Conservation (phyloP, 2,113 vertebrate genomes). For the Poecile atricapillus region DNA sequence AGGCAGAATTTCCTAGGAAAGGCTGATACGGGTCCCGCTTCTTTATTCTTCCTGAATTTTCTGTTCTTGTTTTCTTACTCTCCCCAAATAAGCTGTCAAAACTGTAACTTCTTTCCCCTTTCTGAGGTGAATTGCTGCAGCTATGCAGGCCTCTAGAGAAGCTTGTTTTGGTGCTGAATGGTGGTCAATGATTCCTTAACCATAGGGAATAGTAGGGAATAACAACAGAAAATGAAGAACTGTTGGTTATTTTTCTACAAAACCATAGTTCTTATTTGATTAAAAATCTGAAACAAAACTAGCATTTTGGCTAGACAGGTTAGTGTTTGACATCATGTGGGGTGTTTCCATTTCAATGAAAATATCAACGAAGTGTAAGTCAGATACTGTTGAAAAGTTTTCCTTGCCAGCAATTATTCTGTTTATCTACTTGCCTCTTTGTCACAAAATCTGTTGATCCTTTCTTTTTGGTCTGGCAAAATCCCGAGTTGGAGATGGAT, state of each 20-base stretch:
- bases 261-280: not conserved
- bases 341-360: not conserved
- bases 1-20: not conserved
- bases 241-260: not conserved
- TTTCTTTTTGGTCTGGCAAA: not conserved
- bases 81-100: not conserved
- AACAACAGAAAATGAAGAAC: not conserved
- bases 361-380: not conserved
- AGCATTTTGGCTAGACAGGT: not conserved
- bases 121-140: not conserved
- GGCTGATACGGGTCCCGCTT: not conserved
- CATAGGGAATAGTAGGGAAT: not conserved
- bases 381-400: not conserved
- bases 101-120: not conserved
- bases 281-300: not conserved
- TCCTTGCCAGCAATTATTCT: not conserved
- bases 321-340: not conserved
- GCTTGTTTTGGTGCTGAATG: not conserved
- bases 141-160: not conserved
- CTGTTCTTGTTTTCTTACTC: fast-evolving
- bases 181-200: not conserved
- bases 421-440: not conserved
- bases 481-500: not conserved
- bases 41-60: not conserved
- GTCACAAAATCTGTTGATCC: not conserved